Percentiles rank a stretch among this genome's conserved stretches.
Evolutionary conservation across 23 tunicate genomes (phyloP).

Genomic region (Trididemnum nubilum): DNA sequence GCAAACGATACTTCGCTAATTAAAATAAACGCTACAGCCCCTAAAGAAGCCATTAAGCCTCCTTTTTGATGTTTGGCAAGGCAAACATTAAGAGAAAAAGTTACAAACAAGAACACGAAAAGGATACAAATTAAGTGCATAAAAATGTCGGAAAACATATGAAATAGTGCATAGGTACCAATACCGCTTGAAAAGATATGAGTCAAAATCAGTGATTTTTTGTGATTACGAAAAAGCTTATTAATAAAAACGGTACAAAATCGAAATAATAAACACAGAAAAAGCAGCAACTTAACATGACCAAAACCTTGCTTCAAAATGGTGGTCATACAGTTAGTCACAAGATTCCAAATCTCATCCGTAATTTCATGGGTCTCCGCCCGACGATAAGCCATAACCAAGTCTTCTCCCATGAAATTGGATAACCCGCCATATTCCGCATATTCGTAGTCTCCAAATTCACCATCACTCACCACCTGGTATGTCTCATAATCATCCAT

Average conservation of each 20-base stretch:
- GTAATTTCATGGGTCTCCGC: background rate
- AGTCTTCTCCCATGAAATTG: background rate
- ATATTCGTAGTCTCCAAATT: constrained; percentile 18
- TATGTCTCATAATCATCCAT: background rate
- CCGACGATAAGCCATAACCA: constrained; percentile 4
- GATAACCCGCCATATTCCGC: background rate
- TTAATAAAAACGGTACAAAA: background rate
- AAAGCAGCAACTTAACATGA: background rate
- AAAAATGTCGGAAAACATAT: constrained; percentile 35
- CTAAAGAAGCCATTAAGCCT: constrained; percentile 30
- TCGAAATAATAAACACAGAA: constrained; percentile 5
- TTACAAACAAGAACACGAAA: constrained; percentile 6
- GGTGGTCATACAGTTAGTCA: constrained; percentile 7
- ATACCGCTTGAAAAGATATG: constrained; percentile 5
- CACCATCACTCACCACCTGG: background rate
- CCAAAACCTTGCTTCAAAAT: constrained; percentile 2
- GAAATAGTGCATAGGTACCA: constrained; percentile 40
- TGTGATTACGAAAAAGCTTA: background rate
- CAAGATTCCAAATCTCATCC: constrained; percentile 14
- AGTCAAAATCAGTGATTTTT: background rate
- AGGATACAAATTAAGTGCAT: background rate
- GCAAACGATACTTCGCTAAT: constrained; percentile 44
- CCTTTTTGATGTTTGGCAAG: background rate
- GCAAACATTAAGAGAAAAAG: background rate
- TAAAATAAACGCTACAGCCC: constrained; percentile 43